Evolutionary conservation across 2,113 vertebrate species (phyloP).

Genomic region (Mirza zaza): DNA sequence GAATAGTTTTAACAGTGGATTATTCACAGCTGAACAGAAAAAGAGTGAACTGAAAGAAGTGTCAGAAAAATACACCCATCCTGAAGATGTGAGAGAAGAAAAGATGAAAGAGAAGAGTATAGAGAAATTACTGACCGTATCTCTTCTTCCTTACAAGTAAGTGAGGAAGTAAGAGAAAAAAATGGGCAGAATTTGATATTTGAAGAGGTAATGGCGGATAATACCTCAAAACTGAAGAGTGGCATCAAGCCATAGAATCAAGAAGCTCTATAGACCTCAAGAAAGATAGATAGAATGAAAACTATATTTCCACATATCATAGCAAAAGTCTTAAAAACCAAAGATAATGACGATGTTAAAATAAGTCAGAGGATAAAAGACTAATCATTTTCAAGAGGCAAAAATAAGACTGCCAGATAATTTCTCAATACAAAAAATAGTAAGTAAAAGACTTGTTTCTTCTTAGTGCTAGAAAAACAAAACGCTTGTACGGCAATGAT

Average conservation of each 20-base stretch:
- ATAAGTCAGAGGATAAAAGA: not conserved
- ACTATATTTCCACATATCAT: not conserved
- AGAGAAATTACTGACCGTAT: not conserved
- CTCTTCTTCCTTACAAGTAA: not conserved
- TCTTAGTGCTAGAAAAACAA: not conserved
- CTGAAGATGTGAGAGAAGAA: not conserved
- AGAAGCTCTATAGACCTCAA: not conserved
- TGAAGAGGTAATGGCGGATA: not conserved
- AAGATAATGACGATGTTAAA: not conserved
- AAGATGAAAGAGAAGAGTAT: not conserved
- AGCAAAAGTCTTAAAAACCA: not conserved
- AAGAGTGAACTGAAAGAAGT: not conserved
- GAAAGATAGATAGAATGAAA: not conserved
- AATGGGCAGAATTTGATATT: not conserved
- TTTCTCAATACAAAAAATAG: not conserved
- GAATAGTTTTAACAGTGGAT: not conserved
- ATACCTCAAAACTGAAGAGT: not conserved
- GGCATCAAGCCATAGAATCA: not conserved
- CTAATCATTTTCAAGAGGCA: not conserved
- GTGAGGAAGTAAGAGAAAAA: not conserved
- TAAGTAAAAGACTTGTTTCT: not conserved
- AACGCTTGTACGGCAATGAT: fast-evolving
- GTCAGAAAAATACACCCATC: not conserved
- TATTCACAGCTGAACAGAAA: not conserved
- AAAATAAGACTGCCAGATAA: not conserved